Conservation (phyloP, 2,113 vertebrate genomes). For the Nematolebias whitei region DNA sequence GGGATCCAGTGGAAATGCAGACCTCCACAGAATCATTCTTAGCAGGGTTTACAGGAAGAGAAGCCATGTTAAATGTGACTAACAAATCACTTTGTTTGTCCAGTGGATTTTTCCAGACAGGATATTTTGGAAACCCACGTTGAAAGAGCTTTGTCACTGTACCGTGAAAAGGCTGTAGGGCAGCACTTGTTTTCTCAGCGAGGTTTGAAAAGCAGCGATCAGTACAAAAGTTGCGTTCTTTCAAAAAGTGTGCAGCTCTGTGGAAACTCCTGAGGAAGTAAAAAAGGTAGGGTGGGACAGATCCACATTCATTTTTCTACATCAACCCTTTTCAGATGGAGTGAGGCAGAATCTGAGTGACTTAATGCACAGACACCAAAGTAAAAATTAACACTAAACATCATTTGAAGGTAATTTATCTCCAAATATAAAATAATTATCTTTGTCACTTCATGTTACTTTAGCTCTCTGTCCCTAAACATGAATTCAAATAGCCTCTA, state of each 20-base stretch:
- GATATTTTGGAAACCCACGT: conserved; percentile 68
- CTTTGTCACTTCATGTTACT: conserved; percentile 16
- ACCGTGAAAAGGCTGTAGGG: conserved; percentile 57
- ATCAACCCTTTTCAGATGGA: conserved; percentile 63
- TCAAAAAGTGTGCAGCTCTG: conserved; percentile 8
- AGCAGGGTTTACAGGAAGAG: conserved; percentile 48
- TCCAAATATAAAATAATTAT: conserved; percentile 13
- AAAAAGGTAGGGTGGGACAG: conserved; percentile 42
- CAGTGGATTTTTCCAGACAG: conserved; percentile 53
- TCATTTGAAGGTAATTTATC: conserved; percentile 35
- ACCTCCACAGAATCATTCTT: conserved; percentile 60
- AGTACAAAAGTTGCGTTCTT: conserved; percentile 52
- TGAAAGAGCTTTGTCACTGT: conserved; percentile 62
- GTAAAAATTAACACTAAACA: conserved; percentile 49
- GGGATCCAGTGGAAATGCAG: conserved; percentile 50
- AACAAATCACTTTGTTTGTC: conserved; percentile 67
- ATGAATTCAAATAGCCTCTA: conserved; percentile 11
- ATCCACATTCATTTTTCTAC: conserved; percentile 64
- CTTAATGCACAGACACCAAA: conserved; percentile 63
- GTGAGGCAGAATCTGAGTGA: conserved; percentile 64
- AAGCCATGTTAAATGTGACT: conserved; percentile 47
- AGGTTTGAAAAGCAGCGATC: conserved; percentile 52
- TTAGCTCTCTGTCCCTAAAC: conserved; percentile 8
- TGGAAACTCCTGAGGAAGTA: conserved; percentile 55
- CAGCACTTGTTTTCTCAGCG: conserved; percentile 49